These are phyloP conservation scores for Siniperca knerii DNA, from an alignment of 2,113 vertebrate genomes.

Conservation along the genomic window DNA sequence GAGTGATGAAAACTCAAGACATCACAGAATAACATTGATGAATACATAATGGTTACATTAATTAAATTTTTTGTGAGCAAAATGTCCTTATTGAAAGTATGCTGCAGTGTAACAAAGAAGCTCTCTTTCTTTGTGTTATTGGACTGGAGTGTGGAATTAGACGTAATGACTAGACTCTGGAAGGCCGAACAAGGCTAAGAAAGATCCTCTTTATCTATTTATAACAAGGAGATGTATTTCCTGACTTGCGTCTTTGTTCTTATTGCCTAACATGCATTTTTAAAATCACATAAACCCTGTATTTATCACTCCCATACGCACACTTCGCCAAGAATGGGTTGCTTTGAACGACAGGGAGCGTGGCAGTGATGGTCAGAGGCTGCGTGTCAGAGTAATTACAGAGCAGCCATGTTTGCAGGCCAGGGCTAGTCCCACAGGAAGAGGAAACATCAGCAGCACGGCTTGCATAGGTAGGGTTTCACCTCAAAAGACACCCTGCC, in stretches of 20 bases:
- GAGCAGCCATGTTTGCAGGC: slow-evolving; percentile 63
- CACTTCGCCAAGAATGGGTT: slow-evolving; percentile 57
- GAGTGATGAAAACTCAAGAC: background rate
- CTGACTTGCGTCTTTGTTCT: slow-evolving; percentile 67
- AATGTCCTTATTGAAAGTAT: slow-evolving; percentile 9
- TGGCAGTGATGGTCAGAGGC: slow-evolving; percentile 57
- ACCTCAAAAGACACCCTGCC: slow-evolving; percentile 45
- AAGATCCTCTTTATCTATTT: slow-evolving; percentile 78
- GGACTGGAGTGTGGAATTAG: slow-evolving; percentile 39
- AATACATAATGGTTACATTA: slow-evolving; percentile 25
- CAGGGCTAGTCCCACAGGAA: slow-evolving; percentile 37
- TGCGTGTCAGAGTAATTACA: slow-evolving; percentile 75
- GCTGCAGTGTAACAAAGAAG: slow-evolving; percentile 32
- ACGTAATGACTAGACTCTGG: slow-evolving; percentile 48
- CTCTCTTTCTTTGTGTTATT: slow-evolving; percentile 36
- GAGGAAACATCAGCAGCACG: slow-evolving; percentile 39
- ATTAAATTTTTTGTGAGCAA: slow-evolving; percentile 26
- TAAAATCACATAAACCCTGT: slow-evolving; percentile 71
- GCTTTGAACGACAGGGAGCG: slow-evolving; percentile 73
- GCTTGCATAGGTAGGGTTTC: slow-evolving; percentile 69
- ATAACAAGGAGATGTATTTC: slow-evolving; percentile 75
- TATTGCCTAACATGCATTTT: slow-evolving; percentile 76
- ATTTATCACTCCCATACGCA: slow-evolving; percentile 68
- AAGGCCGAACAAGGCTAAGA: slow-evolving; percentile 50
- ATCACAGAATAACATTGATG: background rate